Base-by-base conservation (phyloP, 2,797 vertebrate species). In the Sebastes nivosus region DNA sequence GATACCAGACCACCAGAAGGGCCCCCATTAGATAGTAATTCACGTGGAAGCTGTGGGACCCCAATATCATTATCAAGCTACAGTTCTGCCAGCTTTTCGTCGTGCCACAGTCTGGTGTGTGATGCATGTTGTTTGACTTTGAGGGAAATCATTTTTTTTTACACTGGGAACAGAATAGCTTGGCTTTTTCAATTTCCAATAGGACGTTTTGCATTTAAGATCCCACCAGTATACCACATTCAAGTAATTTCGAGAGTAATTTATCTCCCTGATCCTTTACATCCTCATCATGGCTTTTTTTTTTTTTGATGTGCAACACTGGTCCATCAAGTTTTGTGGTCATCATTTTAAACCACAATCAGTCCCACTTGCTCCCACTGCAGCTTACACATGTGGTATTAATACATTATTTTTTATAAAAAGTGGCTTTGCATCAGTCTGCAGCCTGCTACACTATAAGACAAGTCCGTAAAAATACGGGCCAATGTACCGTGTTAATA, bases 21-120 rank as follows among this genome's bases (percentile, higher is more conserved):
- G 61, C 79, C 85, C 80, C 89, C 90, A 93, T 94, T 94, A 95
- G 91, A 85, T 79, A 68, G 82, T 86, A 90, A 93, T 93, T 92
- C 86, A 92, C 82, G 84, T 90, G 92, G 88, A 94, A 91, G 91
- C 90, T 77, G 58, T 83, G 87, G 86, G 90, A 90, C 90, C 78
- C 67, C 27, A 67, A 91, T 90, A 91, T 92, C 90, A 93, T 94
- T 93, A 94, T 92, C 88, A 87, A 81, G 79, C 24, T 34, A 60
- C 65, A 76, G 63, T 69, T 20, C 69, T 92, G 87, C 88, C 93
- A 93, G 85, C 65, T 85, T 88, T 88, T 85, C 59, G 22, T 65
- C 65, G 61, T 60, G 67, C 69, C 82, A n/a, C 82, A 81, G 75
- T 80, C 85, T 86, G 78, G 11, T 67, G 61, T 67, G 65, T 67